Conservation (phyloP, 2,113 vertebrate genomes). For the Mormyrus iriodes region DNA sequence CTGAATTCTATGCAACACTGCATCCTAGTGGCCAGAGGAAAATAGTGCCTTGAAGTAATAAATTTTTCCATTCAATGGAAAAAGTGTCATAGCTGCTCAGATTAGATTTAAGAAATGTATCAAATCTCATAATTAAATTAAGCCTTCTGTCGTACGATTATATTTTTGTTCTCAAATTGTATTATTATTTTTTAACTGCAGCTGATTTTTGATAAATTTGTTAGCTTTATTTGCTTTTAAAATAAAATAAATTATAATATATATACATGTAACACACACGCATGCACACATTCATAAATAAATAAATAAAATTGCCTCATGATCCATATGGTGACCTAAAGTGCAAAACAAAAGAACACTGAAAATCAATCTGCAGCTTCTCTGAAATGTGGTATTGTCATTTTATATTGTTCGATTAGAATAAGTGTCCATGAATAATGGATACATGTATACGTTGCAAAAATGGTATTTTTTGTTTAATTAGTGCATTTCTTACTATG, state of each 20-base stretch:
- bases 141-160: not conserved
- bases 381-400: not conserved
- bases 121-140: not conserved
- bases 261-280: too few species aligned
- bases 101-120: not conserved
- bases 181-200: not conserved
- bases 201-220: not conserved
- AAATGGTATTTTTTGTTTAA: not conserved
- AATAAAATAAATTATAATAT: not conserved
- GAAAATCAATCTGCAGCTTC: not conserved
- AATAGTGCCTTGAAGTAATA: constrained; percentile 7
- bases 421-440: not conserved
- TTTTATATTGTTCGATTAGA: not conserved
- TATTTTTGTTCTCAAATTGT: not conserved
- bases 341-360: not conserved
- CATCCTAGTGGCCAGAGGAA: constrained; percentile 47
- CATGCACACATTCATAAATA: not conserved
- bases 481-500: not conserved
- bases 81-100: not conserved
- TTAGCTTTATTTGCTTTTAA: not conserved
- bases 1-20: constrained; percentile 44
- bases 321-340: not conserved
- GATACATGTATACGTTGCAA: not conserved
- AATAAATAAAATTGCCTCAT: not conserved
- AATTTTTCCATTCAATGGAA: not conserved